These are phyloP conservation scores for Olivierus martensii DNA, from an alignment of 1,140 invertebrate genomes.

Conservation along the genomic window DNA sequence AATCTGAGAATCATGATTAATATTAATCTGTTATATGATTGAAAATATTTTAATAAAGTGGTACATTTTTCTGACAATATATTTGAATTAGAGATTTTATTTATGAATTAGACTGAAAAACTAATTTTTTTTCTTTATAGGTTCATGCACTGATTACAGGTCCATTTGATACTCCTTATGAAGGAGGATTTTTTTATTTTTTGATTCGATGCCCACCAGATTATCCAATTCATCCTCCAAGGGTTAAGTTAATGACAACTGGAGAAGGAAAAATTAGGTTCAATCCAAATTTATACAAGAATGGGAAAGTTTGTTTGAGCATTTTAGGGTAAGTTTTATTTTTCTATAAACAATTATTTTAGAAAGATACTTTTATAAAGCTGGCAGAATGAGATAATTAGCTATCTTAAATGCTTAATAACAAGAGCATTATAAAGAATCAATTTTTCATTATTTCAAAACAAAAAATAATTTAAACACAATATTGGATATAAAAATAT, in stretches of 20 bases:
- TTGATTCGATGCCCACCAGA: conserved; percentile 40
- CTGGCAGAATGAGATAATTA: too few relatives aligned
- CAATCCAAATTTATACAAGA: conserved; percentile 45
- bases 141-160: conserved; percentile 47
- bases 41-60: too few relatives aligned
- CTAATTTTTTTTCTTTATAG: background rate
- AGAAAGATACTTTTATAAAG: background rate
- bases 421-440: too few relatives aligned
- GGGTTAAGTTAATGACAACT: conserved; percentile 46
- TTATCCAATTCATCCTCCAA: conserved; percentile 41
- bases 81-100: too few relatives aligned
- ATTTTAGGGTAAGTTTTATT: conserved; percentile 42
- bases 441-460: too few relatives aligned
- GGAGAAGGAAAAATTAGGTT: conserved; percentile 43
- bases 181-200: conserved; percentile 49
- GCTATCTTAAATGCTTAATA: too few relatives aligned
- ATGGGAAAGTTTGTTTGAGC: conserved; percentile 48
- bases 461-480: too few relatives aligned
- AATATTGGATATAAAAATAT: too few relatives aligned
- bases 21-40: too few relatives aligned
- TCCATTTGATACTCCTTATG: conserved; percentile 49
- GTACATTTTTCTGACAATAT: too few relatives aligned
- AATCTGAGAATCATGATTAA: too few relatives aligned
- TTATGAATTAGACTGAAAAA: too few relatives aligned
- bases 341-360: background rate